Evolutionary conservation across 2,888 invertebrate species (phyloP).

Genomic region (Xestia rhomboidea): DNA sequence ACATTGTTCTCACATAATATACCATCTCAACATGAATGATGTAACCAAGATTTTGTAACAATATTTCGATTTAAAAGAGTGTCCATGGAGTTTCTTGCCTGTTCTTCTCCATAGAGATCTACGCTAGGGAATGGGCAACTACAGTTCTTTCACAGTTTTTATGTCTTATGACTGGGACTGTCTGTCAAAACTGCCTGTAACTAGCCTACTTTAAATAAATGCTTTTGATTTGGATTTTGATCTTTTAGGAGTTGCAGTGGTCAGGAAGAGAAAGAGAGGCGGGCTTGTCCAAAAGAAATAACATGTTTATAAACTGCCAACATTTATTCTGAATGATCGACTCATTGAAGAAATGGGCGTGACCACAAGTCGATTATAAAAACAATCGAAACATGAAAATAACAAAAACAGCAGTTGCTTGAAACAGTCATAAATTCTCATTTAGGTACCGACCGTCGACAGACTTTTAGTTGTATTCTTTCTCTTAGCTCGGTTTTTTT

Average conservation of each 20-base stretch:
- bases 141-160: no score
- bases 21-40: no score
- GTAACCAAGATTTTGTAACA: no score
- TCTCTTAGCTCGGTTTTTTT: not conserved
- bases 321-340: not conserved
- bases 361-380: not conserved
- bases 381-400: slow-evolving; percentile 12
- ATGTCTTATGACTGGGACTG: no score
- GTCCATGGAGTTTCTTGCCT: no score
- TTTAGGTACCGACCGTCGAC: slow-evolving; percentile 8
- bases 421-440: slow-evolving; percentile 31
- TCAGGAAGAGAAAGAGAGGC: not conserved
- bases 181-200: no score
- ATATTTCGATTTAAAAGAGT: no score
- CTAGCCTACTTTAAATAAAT: no score
- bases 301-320: not conserved
- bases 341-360: not conserved
- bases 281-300: not conserved
- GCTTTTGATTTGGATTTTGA: no score
- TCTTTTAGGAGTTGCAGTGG: not conserved
- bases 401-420: slow-evolving; percentile 8
- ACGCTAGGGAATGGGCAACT: no score
- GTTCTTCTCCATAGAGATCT: no score
- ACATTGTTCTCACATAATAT: no score
- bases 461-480: slow-evolving; percentile 10